phyloP scores from a whole-genome alignment of 2,113 vertebrate species.

The Tachysurus fulvidraco region DNA sequence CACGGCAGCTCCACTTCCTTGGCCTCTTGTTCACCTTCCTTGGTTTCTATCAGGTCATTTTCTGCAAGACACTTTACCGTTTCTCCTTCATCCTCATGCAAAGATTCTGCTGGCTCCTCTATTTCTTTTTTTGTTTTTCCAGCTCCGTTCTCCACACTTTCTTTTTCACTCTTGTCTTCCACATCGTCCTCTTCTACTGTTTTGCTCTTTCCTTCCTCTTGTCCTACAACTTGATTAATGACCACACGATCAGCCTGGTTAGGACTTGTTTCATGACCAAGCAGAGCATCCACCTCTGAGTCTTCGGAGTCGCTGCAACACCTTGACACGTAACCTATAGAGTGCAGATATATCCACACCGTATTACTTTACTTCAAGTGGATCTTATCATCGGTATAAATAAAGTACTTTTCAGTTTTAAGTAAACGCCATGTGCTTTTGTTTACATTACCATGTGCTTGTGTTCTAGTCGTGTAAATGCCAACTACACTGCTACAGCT shows the following conservation, averaged over 20 bases:
- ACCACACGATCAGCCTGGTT: neutral
- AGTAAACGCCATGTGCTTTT: too few relatives aligned
- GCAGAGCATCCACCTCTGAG: constrained; percentile 79
- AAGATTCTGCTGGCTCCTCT: neutral
- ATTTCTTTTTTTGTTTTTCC: constrained; percentile 45
- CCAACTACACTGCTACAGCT: too few relatives aligned
- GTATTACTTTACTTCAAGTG: neutral
- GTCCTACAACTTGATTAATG: constrained; percentile 55
- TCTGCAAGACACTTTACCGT: neutral
- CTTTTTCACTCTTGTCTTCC: constrained; percentile 55
- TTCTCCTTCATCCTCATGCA: neutral
- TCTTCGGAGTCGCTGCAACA: constrained; percentile 89
- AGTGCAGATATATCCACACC: constrained; percentile 23
- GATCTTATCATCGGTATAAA: neutral
- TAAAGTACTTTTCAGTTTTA: too few relatives aligned
- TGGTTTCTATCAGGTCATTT: constrained; percentile 16
- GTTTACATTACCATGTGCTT: too few relatives aligned
- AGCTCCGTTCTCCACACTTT: constrained; percentile 32
- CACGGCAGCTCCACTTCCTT: constrained; percentile 21
- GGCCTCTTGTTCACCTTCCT: constrained; percentile 21
- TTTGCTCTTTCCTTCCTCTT: constrained; percentile 55
- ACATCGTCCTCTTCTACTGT: constrained; percentile 45
- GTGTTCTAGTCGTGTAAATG: too few relatives aligned
- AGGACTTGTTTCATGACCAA: constrained; percentile 46
- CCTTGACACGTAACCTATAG: constrained; percentile 88